Percentiles rank a stretch among this genome's conserved stretches.
phyloP scores from a whole-genome alignment of 2,113 vertebrate genomes.

The Serinus canaria region DNA sequence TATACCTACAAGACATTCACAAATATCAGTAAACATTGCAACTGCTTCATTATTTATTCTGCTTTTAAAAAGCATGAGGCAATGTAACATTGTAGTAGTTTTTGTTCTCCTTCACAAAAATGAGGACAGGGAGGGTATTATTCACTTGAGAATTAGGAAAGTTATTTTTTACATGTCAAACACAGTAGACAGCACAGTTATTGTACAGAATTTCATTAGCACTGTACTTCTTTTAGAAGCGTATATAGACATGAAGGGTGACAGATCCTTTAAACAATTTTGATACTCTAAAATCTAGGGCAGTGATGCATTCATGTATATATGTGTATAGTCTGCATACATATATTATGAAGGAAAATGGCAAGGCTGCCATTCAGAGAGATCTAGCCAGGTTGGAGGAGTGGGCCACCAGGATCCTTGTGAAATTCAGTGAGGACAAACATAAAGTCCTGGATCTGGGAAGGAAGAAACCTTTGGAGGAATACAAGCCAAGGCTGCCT shows the following conservation, averaged over 20 bases:
- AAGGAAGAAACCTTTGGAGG: background rate
- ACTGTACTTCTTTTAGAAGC: background rate
- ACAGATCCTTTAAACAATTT: constrained; percentile 20
- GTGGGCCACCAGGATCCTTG: background rate
- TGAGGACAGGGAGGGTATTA: background rate
- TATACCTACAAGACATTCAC: background rate
- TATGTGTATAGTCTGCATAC: constrained; percentile 9
- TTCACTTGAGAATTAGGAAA: constrained; percentile 15
- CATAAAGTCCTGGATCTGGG: background rate
- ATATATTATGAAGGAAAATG: constrained; percentile 18
- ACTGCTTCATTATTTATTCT: background rate
- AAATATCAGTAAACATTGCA: background rate
- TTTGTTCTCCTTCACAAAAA: background rate
- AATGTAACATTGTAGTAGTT: background rate
- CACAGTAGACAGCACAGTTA: background rate
- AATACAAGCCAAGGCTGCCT: background rate
- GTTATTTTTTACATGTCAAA: constrained; percentile 15
- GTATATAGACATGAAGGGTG: background rate
- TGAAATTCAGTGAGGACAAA: constrained; percentile 7
- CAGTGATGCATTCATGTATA: constrained; percentile 40
- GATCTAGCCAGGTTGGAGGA: background rate
- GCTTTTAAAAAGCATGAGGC: background rate
- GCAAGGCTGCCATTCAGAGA: constrained; percentile 26
- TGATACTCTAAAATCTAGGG: constrained; percentile 31
- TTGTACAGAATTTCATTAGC: constrained; percentile 47